Base-by-base conservation (phyloP, 2,888 invertebrate genomes). In the Netelia melanura region DNA sequence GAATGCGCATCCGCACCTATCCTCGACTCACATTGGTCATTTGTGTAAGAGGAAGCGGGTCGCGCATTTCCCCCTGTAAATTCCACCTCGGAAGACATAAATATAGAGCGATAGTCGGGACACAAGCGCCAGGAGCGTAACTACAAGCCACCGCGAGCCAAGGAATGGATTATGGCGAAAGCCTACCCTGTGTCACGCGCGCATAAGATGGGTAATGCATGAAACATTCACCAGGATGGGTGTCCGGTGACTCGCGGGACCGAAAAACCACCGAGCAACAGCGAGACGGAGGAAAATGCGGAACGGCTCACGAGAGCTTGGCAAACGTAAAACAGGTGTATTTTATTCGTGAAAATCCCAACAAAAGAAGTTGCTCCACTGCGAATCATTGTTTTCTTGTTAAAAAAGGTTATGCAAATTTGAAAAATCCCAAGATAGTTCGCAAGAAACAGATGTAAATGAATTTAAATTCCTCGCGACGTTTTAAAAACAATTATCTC, bases 121-220 rank as follows among this genome's bases (percentile, higher is more conserved):
- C 38, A 17, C 30, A 23, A 52, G 52, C 9, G 58, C 23, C 14
- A n/a, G n/a, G 23, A n/a, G 38, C 30, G 70, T 61, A n/a, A 48
- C 68, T 70, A 70, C 78, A 25, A 68, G 58, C 61, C 76, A 67
- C 56, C 58, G 44, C 30, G 81, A 76, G 56, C 70, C 75, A 70
- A 23, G 14, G 54, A 54, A 75, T 48, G 65, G 75, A 54, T 75
- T 54, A 75, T 75, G 48, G 54, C 52, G 56, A 8, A 30, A 21
- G 14, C 11, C 58, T 8, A 17, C 56, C 25, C 25, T 30, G 62
- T 23, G 43, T 38, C 67, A 54, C 61, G 30, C 54, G 14, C 21
- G 23, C 62, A 23, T 72, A 81, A 76, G 70, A 81, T 48, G 64
- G 76, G 44, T 54, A 43, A 81, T 81, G 81, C 81, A 81, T 76